Conservation (phyloP, 1,140 invertebrate genomes). For the Anastatus disparis region DNA sequence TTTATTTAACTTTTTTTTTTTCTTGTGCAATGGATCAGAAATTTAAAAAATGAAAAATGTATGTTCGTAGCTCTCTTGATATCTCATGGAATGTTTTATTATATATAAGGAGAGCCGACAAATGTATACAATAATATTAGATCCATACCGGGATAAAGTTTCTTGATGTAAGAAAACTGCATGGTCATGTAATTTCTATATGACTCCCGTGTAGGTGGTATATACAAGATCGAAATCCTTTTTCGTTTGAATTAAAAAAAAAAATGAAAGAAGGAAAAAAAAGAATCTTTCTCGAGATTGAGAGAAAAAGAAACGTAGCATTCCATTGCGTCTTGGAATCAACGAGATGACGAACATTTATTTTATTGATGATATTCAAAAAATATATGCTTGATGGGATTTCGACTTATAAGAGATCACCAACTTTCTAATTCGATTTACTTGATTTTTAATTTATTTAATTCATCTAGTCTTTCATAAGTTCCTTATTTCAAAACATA, state of each 20-base stretch:
- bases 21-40: not conserved
- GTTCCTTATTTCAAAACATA: too few species aligned
- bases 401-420: too few species aligned
- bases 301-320: too few species aligned
- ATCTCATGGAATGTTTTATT: too few species aligned
- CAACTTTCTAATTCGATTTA: too few species aligned
- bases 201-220: conserved; percentile 24
- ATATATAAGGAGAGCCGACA: not conserved
- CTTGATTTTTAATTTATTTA: too few species aligned
- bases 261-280: too few species aligned
- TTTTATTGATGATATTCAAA: conserved; percentile 9
- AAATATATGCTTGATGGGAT: not conserved
- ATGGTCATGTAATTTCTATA: conserved; percentile 27
- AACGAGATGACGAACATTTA: conserved; percentile 9
- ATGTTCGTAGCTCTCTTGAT: too few species aligned
- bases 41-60: conserved; percentile 23
- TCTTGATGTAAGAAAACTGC: conserved; percentile 3
- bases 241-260: too few species aligned
- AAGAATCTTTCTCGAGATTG: conserved; percentile 2
- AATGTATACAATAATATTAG: conserved; percentile 12
- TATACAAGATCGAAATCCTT: conserved; percentile 8
- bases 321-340: not conserved
- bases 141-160: conserved; percentile 16
- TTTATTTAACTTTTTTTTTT: not conserved
- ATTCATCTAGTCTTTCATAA: too few species aligned